Evolutionary conservation across 1,140 invertebrate genomes (phyloP).

Genomic region (Popillia japonica): DNA sequence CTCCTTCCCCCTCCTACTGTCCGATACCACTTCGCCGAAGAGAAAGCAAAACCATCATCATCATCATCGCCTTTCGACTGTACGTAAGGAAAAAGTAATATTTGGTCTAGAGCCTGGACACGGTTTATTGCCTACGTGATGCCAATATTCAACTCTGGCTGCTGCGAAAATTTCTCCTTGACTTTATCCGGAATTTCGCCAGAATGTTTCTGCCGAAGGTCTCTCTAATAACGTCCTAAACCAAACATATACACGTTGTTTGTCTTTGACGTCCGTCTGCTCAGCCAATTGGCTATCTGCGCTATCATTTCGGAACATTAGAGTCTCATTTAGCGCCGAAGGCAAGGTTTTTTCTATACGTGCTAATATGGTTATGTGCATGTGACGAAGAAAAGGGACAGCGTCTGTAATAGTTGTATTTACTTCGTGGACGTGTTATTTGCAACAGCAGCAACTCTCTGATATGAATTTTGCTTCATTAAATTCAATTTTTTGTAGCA

Average conservation of each 20-base stretch:
- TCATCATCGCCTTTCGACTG: not conserved
- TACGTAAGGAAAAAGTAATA: constrained; percentile 46
- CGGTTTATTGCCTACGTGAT: constrained; percentile 56
- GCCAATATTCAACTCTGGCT: constrained; percentile 48
- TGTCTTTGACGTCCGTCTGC: not conserved
- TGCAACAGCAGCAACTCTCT: too few species aligned
- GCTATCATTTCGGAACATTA: too few species aligned
- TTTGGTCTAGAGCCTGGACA: constrained; percentile 52
- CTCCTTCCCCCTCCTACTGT: not conserved
- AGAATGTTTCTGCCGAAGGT: not conserved
- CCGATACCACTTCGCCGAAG: not conserved
- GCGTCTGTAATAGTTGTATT: too few species aligned
- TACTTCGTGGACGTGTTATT: too few species aligned
- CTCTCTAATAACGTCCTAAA: not conserved
- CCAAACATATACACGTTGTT: constrained; percentile 18
- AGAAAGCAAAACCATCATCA: constrained; percentile 8
- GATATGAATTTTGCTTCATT: too few species aligned
- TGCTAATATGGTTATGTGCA: too few species aligned
- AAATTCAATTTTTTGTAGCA: too few species aligned
- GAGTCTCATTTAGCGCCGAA: too few species aligned
- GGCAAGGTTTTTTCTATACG: too few species aligned
- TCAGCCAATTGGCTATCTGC: too few species aligned
- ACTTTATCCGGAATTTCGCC: constrained; percentile 7
- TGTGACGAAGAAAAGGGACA: too few species aligned
- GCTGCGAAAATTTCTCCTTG: not conserved